These are phyloP conservation scores for Lymantria dispar DNA, from an alignment of 2,888 invertebrate species.

Conservation along the genomic window DNA sequence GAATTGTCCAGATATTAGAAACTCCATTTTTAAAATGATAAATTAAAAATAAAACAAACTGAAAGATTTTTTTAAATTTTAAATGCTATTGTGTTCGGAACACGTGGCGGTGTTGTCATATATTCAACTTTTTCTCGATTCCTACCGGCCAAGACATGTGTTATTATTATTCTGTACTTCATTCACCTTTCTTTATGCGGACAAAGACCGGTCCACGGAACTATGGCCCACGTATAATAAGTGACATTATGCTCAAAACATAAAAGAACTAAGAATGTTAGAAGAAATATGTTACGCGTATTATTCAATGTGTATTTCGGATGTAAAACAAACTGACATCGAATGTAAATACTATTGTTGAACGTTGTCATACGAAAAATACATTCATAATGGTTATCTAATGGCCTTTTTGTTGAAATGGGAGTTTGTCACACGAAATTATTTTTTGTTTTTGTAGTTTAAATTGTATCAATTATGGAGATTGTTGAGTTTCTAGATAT, in stretches of 20 bases:
- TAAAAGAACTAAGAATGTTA: constrained; percentile 67
- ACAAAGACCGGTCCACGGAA: constrained; percentile 69
- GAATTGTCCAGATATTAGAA: constrained; percentile 21
- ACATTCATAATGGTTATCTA: constrained; percentile 74
- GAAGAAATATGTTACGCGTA: constrained; percentile 74
- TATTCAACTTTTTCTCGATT: constrained; percentile 58
- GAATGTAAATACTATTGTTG: constrained; percentile 81
- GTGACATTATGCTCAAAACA: constrained; percentile 70
- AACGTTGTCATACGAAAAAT: constrained; percentile 72
- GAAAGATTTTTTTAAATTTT: constrained; percentile 44
- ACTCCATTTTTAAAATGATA: constrained; percentile 10
- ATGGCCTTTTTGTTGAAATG: constrained; percentile 67
- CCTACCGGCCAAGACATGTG: constrained; percentile 65
- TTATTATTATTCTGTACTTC: constrained; percentile 73
- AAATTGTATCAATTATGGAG: too few species aligned
- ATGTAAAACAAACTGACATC: constrained; percentile 82
- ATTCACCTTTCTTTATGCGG: constrained; percentile 73
- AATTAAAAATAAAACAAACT: constrained; percentile 38
- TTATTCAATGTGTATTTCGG: constrained; percentile 76
- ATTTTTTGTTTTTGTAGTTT: too few species aligned
- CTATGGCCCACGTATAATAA: constrained; percentile 68
- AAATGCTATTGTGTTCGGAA: constrained; percentile 58
- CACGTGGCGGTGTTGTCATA: constrained; percentile 76
- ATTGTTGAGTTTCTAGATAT: too few species aligned
- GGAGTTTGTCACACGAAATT: constrained; percentile 40